Evolutionary conservation across 2,888 invertebrate genomes (phyloP).

Genomic region (Noctua fimbriata): DNA sequence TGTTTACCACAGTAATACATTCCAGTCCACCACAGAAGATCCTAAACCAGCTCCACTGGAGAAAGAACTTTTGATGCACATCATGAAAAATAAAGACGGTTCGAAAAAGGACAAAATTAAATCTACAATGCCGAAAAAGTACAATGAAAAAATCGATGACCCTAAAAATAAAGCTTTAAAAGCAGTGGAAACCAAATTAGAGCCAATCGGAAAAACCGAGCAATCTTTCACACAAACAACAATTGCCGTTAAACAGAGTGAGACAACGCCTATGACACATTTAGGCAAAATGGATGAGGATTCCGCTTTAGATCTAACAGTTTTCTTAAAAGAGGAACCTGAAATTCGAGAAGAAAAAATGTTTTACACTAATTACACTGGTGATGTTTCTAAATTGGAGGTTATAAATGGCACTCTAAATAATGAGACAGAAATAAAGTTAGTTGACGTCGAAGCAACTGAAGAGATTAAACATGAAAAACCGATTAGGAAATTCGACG

Average conservation of each 20-base stretch:
- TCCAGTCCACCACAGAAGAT: conserved; percentile 68
- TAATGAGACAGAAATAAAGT: conserved; percentile 66
- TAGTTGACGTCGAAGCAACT: conserved; percentile 61
- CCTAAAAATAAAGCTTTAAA: conserved; percentile 75
- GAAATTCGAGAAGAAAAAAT: conserved; percentile 64
- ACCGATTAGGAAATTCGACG: conserved; percentile 44
- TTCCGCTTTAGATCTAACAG: conserved; percentile 81
- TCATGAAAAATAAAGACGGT: conserved; percentile 66
- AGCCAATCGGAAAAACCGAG: conserved; percentile 63
- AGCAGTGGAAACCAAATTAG: conserved; percentile 67
- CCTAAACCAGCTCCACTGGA: conserved; percentile 55
- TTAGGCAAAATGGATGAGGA: conserved; percentile 66
- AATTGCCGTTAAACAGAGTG: conserved; percentile 47
- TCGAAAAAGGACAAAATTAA: conserved; percentile 77
- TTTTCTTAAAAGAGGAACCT: conserved; percentile 80
- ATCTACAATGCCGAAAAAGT: conserved; percentile 81
- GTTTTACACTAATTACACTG: conserved; percentile 64
- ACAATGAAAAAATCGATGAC: conserved; percentile 78
- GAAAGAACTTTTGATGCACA: conserved; percentile 63
- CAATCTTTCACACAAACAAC: conserved; percentile 57
- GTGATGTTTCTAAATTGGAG: conserved; percentile 73
- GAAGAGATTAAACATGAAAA: conserved; percentile 52
- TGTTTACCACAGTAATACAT: conserved; percentile 48
- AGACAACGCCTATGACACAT: conserved; percentile 60
- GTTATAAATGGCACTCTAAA: conserved; percentile 50